Evolutionary conservation across 2,113 vertebrate genomes (phyloP).

Genomic region (Neofelis nebulosa): DNA sequence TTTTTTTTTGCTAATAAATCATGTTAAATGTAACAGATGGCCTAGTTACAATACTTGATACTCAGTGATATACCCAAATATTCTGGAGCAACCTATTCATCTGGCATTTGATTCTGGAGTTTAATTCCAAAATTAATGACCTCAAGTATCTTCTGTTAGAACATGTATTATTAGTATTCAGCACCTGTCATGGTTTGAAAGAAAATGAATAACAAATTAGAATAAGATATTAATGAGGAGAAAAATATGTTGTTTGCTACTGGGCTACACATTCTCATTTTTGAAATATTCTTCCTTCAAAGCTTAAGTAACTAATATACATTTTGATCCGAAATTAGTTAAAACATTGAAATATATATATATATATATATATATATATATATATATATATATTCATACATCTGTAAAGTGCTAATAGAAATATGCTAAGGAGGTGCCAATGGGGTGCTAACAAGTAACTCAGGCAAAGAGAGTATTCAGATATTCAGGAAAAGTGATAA

Average conservation of each 20-base stretch:
- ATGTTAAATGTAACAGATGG: neutral
- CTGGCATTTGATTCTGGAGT: neutral
- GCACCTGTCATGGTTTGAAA: constrained; percentile 41
- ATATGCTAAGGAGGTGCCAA: constrained; percentile 23
- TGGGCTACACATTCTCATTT: constrained; percentile 2
- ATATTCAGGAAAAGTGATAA: constrained; percentile 40
- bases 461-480: neutral
- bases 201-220: constrained; percentile 10
- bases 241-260: constrained; percentile 39
- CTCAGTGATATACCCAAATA: neutral
- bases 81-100: constrained; percentile 21
- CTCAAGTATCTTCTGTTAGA: neutral
- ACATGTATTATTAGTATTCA: constrained; percentile 53
- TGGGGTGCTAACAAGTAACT: constrained; percentile 5
- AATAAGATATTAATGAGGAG: neutral
- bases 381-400: neutral
- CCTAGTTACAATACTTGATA: neutral
- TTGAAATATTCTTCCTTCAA: constrained; percentile 12
- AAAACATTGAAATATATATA: neutral
- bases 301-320: neutral
- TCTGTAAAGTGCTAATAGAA: neutral
- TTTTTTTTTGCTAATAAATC: constrained; percentile 69
- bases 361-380: neutral
- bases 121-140: constrained; percentile 8
- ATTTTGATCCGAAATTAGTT: neutral